These are phyloP conservation scores for Daubentonia madagascariensis DNA, from an alignment of 2,113 vertebrate genomes.

Conservation along the genomic window DNA sequence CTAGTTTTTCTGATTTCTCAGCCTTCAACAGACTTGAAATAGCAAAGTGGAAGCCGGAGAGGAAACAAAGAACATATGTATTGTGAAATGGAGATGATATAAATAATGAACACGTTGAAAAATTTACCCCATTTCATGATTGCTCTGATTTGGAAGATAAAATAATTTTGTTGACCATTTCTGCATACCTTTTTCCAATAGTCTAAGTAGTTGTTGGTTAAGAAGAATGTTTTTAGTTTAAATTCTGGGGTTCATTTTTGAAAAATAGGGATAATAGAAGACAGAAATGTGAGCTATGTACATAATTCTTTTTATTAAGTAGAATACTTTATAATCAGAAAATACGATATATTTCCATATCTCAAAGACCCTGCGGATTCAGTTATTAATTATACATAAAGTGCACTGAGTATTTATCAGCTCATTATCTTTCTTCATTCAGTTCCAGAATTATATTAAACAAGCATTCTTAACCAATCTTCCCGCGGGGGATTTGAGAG, in stretches of 20 bases:
- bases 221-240: slow-evolving; percentile 17
- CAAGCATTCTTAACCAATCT: slow-evolving; percentile 4
- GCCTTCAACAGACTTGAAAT: neutral
- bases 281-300: neutral
- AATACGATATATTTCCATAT: slow-evolving; percentile 41
- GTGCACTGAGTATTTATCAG: slow-evolving; percentile 21
- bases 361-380: slow-evolving; percentile 28
- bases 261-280: slow-evolving; percentile 35
- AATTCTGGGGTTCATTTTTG: neutral
- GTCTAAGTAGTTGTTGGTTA: neutral
- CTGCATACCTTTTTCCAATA: slow-evolving; percentile 1
- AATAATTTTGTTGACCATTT: neutral
- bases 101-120: slow-evolving; percentile 20
- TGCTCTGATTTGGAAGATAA: slow-evolving; percentile 14
- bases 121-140: neutral
- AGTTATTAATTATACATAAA: slow-evolving; percentile 58
- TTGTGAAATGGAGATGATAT: slow-evolving; percentile 40
- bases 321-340: slow-evolving; percentile 52
- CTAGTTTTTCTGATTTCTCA: slow-evolving; percentile 11
- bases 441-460: slow-evolving; percentile 52
- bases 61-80: neutral
- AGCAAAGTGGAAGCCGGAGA: neutral
- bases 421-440: slow-evolving; percentile 57
- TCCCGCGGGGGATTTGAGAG: neutral
- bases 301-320: slow-evolving; percentile 45